A percentile compares a stretch with the other conserved stretches of the same genome.
Conservation (phyloP, 2,113 vertebrate genomes). For the Hiodon alosoides region DNA sequence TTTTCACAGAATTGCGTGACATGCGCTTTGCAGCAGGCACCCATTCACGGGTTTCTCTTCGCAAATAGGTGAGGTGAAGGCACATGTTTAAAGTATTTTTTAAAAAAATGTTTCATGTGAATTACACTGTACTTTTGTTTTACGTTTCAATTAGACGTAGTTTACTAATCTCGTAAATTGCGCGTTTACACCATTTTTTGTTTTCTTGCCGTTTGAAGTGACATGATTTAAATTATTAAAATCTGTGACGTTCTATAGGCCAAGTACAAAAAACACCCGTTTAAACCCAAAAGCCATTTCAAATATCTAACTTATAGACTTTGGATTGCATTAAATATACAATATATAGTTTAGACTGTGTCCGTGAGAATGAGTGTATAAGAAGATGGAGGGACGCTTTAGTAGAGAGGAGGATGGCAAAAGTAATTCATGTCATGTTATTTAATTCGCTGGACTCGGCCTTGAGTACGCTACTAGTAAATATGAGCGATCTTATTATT, state of each 20-base stretch:
- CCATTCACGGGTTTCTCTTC: neutral
- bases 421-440: neutral
- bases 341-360: too few species aligned
- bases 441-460: constrained; percentile 2
- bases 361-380: constrained; percentile 12
- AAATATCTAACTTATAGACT: too few species aligned
- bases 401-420: neutral
- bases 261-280: too few species aligned
- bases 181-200: neutral
- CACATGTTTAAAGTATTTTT: neutral
- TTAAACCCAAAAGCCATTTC: too few species aligned
- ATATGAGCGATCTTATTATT: neutral
- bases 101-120: neutral
- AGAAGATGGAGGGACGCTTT: neutral
- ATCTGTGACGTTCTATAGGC: too few species aligned
- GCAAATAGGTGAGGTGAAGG: neutral
- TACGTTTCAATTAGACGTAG: neutral
- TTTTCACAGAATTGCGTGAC: neutral
- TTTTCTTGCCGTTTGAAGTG: neutral
- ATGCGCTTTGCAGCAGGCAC: neutral
- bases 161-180: neutral
- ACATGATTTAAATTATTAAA: neutral
- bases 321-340: too few species aligned
- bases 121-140: neutral
- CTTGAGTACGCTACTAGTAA: neutral